Evolutionary conservation across 2,888 invertebrate species (phyloP).

Genomic region (Napeogenes inachia): DNA sequence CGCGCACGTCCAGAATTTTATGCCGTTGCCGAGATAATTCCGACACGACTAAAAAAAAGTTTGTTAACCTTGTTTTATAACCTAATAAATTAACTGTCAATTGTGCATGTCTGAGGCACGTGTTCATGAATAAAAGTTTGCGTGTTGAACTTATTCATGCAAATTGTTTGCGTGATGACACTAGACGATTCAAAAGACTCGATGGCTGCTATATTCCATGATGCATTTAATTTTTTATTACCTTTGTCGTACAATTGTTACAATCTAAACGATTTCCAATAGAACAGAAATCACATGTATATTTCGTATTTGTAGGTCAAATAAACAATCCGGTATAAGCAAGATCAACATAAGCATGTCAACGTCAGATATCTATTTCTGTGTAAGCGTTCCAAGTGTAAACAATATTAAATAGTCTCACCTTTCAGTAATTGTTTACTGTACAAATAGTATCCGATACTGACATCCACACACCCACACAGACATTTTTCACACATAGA

Average conservation of each 20-base stretch:
- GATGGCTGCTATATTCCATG: neutral
- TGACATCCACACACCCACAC: too few species aligned
- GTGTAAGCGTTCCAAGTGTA: neutral
- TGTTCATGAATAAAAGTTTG: conserved; percentile 4
- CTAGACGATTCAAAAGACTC: conserved; percentile 14
- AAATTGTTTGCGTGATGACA: conserved; percentile 22
- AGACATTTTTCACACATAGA: too few species aligned
- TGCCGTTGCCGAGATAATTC: too few species aligned
- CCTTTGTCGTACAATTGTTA: too few species aligned
- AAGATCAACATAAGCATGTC: neutral
- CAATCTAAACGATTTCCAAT: too few species aligned
- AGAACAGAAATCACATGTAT: too few species aligned
- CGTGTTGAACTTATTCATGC: conserved; percentile 14
- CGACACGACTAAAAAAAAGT: neutral
- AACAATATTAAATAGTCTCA: conserved; percentile 1
- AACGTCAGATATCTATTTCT: neutral
- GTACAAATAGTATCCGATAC: conserved; percentile 2
- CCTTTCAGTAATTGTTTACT: neutral
- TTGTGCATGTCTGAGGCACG: neutral
- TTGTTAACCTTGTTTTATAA: neutral
- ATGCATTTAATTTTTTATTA: too few species aligned
- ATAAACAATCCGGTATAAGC: neutral
- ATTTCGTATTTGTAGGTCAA: too few species aligned
- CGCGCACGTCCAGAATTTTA: too few species aligned
- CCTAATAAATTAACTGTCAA: neutral